Base-by-base conservation (phyloP, 2,888 invertebrate genomes). In the Noctua fimbriata region DNA sequence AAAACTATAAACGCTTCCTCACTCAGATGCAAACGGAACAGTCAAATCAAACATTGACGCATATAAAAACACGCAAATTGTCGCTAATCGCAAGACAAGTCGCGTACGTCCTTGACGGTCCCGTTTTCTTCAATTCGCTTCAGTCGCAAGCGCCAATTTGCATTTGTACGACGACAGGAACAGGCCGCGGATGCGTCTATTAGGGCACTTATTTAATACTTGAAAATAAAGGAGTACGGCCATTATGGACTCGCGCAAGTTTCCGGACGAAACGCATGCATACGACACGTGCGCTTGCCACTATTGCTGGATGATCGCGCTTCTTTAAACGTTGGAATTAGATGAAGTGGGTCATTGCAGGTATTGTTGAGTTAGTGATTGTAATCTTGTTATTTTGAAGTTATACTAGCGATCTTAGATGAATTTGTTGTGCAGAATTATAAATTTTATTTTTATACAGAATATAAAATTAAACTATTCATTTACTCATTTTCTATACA, bases 191-290 rank as follows among this genome's bases (percentile, higher is more conserved):
- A 95, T 93, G 94, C 91, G 83, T 89, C 92, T 90, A 95, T 94
- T 94, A 91, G 88, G 89, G 87, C 90, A 91, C 92, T 94, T 93
- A 94, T 94, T 93, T 94, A 93, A 93, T 95, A 94, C 93, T 93
- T 93, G 92, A 94, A 93, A 92, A 92, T 94, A 93, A 94, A 93
- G 94, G 92, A 93, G 93, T 85, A 76, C 87, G 78, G 41, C 88
- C 76, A 89, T 91, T 92, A 92, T 89, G 87, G 93, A 90, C 91
- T 91, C 85, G 90, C 91, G 91, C 90, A 89, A 88, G 89, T 89
- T 89, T 88, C 89, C 88, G 88, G 87, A 89, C 84, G 87, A 78
- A 75, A 74, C 84, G 80, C 91, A 90, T 89, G 90, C 87, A 87
- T 81, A 77, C 65, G 79, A 81, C 88, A 86, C 85, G 82, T 82